Conservation (phyloP, 1,140 invertebrate genomes). For the Apolygus lucorum region DNA sequence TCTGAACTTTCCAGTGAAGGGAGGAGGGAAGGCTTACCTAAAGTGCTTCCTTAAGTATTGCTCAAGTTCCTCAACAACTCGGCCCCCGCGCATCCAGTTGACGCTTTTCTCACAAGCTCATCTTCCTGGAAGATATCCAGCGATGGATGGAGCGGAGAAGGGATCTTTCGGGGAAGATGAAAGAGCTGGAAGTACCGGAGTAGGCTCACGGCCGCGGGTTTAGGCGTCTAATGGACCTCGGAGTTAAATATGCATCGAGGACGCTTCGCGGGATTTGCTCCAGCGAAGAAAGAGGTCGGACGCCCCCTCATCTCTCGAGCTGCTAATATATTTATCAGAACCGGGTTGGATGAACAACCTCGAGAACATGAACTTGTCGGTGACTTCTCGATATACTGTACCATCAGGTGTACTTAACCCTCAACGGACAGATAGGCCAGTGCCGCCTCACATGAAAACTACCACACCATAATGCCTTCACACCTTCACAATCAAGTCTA, state of each 20-base stretch:
- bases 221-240: not conserved
- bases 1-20: not conserved
- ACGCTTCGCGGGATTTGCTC: not conserved
- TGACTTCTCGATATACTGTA: too few species aligned
- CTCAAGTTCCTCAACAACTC: not conserved
- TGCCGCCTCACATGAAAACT: too few species aligned
- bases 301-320: too few species aligned
- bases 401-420: too few species aligned
- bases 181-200: too few species aligned
- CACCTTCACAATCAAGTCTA: too few species aligned
- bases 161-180: too few species aligned
- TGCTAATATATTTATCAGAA: too few species aligned
- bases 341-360: too few species aligned
- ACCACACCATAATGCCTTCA: too few species aligned
- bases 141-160: not conserved
- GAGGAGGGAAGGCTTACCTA: not conserved
- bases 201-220: not conserved
- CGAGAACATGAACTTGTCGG: too few species aligned
- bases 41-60: not conserved
- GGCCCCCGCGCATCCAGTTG: not conserved
- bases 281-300: not conserved
- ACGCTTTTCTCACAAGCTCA: not conserved
- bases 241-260: not conserved
- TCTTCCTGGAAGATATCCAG: not conserved
- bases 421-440: too few species aligned